Evolutionary conservation across 37 sponge, comb jelly and placozoan genomes (phyloP).

Genomic region (Ephydatia muelleri): DNA sequence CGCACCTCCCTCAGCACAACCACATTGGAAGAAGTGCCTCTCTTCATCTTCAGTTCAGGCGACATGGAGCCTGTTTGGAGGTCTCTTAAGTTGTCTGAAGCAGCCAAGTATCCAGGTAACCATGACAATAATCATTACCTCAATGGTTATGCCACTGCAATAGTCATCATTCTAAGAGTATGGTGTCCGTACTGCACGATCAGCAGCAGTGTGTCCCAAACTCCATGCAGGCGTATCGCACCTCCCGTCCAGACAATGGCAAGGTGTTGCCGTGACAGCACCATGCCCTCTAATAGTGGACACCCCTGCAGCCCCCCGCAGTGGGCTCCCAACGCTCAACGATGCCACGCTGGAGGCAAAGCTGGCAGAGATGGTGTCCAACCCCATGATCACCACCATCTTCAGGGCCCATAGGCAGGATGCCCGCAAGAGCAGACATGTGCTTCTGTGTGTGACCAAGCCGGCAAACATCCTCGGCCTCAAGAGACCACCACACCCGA

Average conservation of each 20-base stretch:
- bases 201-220: not conserved
- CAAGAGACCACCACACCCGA: slow-evolving; percentile 31
- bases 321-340: not conserved
- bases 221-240: slow-evolving; percentile 25
- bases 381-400: slow-evolving; percentile 47
- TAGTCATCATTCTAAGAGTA: not conserved
- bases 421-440: not conserved
- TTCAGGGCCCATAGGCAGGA: slow-evolving; percentile 8
- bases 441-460: not conserved
- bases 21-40: not conserved
- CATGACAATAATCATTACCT: not conserved
- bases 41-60: not conserved
- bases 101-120: slow-evolving; percentile 44
- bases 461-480: slow-evolving; percentile 1
- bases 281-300: not conserved
- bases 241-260: slow-evolving; percentile 44
- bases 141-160: not conserved
- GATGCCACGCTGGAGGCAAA: not conserved
- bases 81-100: slow-evolving; percentile 42
- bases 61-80: slow-evolving; percentile 41
- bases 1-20: not conserved
- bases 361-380: slow-evolving; percentile 8
- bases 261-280: not conserved
- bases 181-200: not conserved
- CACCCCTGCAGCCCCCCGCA: not conserved